Evolutionary conservation across 2,888 invertebrate species (phyloP), one percentile per base, ranked within the genome.

Genomic region (Boloria selene): DNA sequence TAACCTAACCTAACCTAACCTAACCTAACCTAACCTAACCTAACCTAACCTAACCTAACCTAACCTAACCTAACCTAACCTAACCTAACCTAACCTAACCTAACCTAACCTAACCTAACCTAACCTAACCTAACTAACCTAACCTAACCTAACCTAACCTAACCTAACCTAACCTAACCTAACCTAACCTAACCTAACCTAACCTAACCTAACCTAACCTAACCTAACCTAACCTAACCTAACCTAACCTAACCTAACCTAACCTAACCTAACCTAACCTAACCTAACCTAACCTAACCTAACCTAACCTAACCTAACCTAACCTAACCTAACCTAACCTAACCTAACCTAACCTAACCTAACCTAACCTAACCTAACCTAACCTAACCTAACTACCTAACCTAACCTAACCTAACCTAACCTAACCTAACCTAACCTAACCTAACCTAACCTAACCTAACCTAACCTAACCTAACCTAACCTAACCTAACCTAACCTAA

Each of bases 401-500:
- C 73, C 72, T 72, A 72, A 72, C 72, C 73, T 71, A 72, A 73
- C 70, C 72, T 73, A 73, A 70, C 72, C 72, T 72, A 73, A 69
- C 73, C 73, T 72, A 73, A 64, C 70, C 72, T 70, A 73, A 70
- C 70, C 70, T 69, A 70, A 72, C 71, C 72, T 71, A 72, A 70
- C 72, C 71, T 71, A 72, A 72, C 73, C 73, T 72, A 71, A 70
- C 72, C 72, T 72, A 72, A 70, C 73, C 72, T 72, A 72, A 70
- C 72, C 72, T 72, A 70, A 70, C 72, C 72, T 70, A 67, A 63
- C 66, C 66, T 66, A 66, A 61, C 67, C 67, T 67, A 73, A 72
- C 73, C 72, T 71, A 72, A 72, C 72, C 73, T 71, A 72, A 73
- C 70, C 72, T 73, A 73, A 70, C 72, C 72, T 72, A 73, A 69